These are phyloP conservation scores for Gymnocephalus cernua DNA, from an alignment of 2,113 vertebrate genomes.

Conservation along the genomic window DNA sequence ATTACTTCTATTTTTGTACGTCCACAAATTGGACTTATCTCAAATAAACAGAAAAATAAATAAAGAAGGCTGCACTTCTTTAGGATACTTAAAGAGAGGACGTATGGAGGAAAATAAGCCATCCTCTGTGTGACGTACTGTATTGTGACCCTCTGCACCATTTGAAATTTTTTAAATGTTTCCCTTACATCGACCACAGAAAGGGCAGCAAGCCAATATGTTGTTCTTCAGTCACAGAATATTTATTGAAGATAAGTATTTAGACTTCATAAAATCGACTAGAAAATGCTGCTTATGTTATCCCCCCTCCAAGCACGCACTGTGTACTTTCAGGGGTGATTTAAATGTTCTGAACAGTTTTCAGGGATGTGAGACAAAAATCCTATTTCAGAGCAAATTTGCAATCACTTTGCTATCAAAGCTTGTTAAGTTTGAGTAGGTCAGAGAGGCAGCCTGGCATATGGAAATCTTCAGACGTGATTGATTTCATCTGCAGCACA, in stretches of 20 bases:
- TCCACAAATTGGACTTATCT: conserved; percentile 9
- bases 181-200: conserved; percentile 20
- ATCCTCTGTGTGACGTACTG: neutral
- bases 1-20: conserved; percentile 19
- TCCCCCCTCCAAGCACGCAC: neutral
- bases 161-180: conserved; percentile 14
- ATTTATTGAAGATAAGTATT: conserved; percentile 43
- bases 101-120: conserved; percentile 20
- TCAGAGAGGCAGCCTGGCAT: conserved; percentile 52
- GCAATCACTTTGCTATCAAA: conserved; percentile 55
- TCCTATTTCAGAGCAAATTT: conserved; percentile 51
- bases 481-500: conserved; percentile 56
- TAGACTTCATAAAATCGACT: conserved; percentile 15
- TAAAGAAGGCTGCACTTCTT: neutral
- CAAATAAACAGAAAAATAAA: neutral
- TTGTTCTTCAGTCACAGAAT: conserved; percentile 5
- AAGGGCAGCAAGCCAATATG: conserved; percentile 12
- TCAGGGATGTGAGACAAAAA: conserved; percentile 41
- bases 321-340: conserved; percentile 3
- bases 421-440: conserved; percentile 56
- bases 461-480: conserved; percentile 52
- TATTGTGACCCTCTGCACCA: conserved; percentile 18
- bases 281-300: conserved; percentile 20
- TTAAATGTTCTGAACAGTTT: conserved; percentile 43
- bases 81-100: conserved; percentile 18